A percentile compares a stretch with the other conserved stretches of the same genome.
Evolutionary conservation across 2,797 vertebrate species (phyloP).

Genomic region (Crax fasciolata): DNA sequence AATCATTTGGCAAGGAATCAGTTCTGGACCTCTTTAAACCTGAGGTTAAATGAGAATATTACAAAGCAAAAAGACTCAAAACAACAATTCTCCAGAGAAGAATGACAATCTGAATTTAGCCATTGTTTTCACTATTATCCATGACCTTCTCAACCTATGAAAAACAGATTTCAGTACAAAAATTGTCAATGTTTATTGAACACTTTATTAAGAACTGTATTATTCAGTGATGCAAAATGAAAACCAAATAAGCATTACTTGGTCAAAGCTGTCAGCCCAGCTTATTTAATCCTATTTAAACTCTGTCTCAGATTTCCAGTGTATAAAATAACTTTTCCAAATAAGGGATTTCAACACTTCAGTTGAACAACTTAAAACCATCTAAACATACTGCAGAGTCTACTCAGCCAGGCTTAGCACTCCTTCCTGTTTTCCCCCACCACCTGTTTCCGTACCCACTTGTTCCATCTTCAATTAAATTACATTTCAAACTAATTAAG

Average conservation of each 20-base stretch:
- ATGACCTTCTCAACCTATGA: background rate
- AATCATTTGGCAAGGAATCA: slow-evolving; percentile 19
- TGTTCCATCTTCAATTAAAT: slow-evolving; percentile 51
- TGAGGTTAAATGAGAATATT: slow-evolving; percentile 25
- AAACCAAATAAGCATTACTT: background rate
- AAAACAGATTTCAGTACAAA: background rate
- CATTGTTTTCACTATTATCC: background rate
- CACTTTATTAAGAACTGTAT: background rate
- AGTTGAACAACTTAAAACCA: background rate
- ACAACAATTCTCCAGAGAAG: background rate
- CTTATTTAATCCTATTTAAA: slow-evolving; percentile 8
- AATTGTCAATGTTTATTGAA: background rate
- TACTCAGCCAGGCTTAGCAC: background rate
- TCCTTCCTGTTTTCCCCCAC: background rate
- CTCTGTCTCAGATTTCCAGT: background rate
- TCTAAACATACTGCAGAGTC: background rate
- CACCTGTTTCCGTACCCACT: background rate
- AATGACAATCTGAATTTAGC: background rate
- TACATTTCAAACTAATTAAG: slow-evolving; percentile 50
- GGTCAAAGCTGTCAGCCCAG: background rate
- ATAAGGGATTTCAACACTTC: background rate
- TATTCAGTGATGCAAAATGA: background rate
- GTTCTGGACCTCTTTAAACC: slow-evolving; percentile 7
- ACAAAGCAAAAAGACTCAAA: background rate
- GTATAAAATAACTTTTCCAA: background rate